Base-by-base conservation (phyloP, 2,797 vertebrate genomes). In the Kryptolebias ocellatus region DNA sequence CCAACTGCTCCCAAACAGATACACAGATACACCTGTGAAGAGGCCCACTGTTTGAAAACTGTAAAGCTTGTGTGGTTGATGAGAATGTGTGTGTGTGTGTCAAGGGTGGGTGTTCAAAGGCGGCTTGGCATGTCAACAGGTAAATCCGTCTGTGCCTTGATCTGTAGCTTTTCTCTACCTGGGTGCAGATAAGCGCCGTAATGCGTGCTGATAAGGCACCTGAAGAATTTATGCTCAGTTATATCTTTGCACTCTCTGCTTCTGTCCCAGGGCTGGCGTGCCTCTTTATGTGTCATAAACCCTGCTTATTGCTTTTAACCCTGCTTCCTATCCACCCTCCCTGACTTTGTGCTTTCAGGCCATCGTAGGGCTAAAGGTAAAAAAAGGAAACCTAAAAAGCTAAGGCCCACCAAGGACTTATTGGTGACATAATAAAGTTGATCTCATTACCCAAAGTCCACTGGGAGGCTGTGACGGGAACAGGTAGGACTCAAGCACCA, bases 301-400 rank as follows among this genome's bases (percentile, higher is more conserved):
- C 86, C 78, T 81, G 71, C 84, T 90, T 87, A 68, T 86, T 47
- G 79, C 83, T 79, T 83, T 84, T 86, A 90, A 90, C 83, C 83
- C 70, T 74, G 67, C 87, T 77, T 80, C 83, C 85, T 83, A 67
- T 89, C 67, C 83, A 74, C 81, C 83, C 82, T 84, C 74, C 78
- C 84, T 53, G 29, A 81, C 87, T 87, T 95, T 97, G 93, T 96
- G 93, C 95, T 96, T 95, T 95, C 96, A 98, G 97, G 96, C 95
- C 96, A 94, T 80, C 95, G 89, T 95, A 96, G 94, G 95, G 95
- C 95, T 94, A 96, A 95, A 94, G 95, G 94, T 97, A 98, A 94
- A 96, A 98, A 97, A 94, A 93, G 96, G 96, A 97, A 96, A 95
- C 93, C 94, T 93, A 98, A 96, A 95, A 97, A 93, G 90, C 94